A percentile compares a stretch with the other conserved stretches of the same genome.
phyloP scores from a whole-genome alignment of 2,797 vertebrate genomes.

The Urophycis tenuis region DNA sequence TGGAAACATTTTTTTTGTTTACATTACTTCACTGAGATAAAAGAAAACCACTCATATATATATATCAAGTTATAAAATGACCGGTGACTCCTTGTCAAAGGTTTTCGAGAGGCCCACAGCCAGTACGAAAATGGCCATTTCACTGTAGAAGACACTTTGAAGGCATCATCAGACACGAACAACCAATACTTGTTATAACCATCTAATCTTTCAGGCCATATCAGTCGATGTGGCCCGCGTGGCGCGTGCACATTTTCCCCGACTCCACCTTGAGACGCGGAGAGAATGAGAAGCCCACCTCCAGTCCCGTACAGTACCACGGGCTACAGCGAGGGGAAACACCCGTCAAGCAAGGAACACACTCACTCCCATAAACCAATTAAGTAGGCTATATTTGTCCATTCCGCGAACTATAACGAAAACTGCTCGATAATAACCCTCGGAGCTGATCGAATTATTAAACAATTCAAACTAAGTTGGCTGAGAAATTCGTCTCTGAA shows the following conservation, averaged over 20 bases:
- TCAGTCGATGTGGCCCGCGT: slow-evolving; percentile 52
- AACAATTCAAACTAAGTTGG: not conserved
- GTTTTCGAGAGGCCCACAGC: not conserved
- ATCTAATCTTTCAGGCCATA: slow-evolving; percentile 39
- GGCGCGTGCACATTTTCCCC: slow-evolving; percentile 45
- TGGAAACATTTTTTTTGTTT: not conserved
- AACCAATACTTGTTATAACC: not conserved
- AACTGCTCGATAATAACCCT: not conserved
- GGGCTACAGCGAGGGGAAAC: not conserved
- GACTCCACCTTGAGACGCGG: slow-evolving; percentile 64
- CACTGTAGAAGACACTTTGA: not conserved
- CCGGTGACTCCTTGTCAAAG: not conserved
- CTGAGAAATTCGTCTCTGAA: not conserved
- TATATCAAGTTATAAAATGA: not conserved
- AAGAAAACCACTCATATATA: not conserved
- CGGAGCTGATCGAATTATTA: not conserved
- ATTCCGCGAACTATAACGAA: not conserved
- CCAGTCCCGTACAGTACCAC: not conserved
- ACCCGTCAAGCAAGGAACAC: not conserved
- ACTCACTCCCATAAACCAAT: not conserved
- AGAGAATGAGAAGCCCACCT: slow-evolving; percentile 59
- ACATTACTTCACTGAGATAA: not conserved
- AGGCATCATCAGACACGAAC: not conserved
- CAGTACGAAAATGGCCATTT: not conserved
- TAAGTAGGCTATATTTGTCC: not conserved